Evolutionary conservation across 2,888 invertebrate genomes (phyloP).

Genomic region (Artemia sinica): DNA sequence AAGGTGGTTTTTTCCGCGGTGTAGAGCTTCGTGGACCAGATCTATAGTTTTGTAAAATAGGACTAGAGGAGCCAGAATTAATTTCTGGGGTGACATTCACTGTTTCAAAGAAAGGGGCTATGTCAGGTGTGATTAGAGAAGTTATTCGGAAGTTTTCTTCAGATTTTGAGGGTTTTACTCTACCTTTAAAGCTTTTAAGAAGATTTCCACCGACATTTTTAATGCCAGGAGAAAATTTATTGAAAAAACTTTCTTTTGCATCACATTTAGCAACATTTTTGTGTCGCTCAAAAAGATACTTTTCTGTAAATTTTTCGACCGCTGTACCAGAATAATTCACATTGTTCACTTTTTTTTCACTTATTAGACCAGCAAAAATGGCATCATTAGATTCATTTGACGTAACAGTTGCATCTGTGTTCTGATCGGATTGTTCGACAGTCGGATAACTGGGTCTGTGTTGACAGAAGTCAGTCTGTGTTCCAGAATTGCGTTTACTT

Average conservation of each 20-base stretch:
- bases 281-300: not conserved
- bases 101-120: slow-evolving; percentile 4
- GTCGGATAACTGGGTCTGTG: not conserved
- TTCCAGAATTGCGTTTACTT: slow-evolving; percentile 6
- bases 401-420: too few relatives aligned
- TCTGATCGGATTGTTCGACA: too few relatives aligned
- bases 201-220: not conserved
- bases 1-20: slow-evolving; percentile 16
- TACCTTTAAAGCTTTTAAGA: not conserved
- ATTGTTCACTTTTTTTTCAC: not conserved
- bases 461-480: slow-evolving; percentile 3
- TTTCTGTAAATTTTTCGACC: not conserved
- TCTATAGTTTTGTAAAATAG: slow-evolving; percentile 11
- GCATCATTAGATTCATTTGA: not conserved
- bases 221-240: slow-evolving; percentile 7
- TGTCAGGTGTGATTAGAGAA: not conserved
- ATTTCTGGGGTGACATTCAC: slow-evolving; percentile 1
- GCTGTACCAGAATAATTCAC: slow-evolving; percentile 5
- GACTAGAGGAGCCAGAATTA: not conserved
- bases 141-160: not conserved
- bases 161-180: not conserved
- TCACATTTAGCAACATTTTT: not conserved
- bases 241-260: slow-evolving; percentile 4
- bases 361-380: not conserved
- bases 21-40: slow-evolving; percentile 20